Percentiles rank a stretch among this genome's conserved stretches.
These are phyloP conservation scores for Melanaphis sacchari DNA, from an alignment of 1,140 invertebrate genomes.

Conservation along the genomic window DNA sequence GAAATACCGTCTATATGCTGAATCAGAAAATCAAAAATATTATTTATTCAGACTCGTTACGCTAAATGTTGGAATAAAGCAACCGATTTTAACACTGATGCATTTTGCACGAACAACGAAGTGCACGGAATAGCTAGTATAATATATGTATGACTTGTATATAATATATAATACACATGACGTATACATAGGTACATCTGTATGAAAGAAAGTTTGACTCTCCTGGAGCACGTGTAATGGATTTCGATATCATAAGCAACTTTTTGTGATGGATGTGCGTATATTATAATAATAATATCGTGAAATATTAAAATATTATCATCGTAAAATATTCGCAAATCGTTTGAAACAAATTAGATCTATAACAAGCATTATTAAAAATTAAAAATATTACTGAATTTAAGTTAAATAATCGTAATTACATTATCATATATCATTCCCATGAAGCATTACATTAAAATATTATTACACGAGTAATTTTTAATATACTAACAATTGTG, in stretches of 20 bases:
- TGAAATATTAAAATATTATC: too few species aligned
- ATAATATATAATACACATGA: not conserved
- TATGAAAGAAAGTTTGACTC: not conserved
- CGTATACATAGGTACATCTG: not conserved
- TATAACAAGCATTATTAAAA: not conserved
- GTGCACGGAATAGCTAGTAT: not conserved
- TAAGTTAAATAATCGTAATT: too few species aligned
- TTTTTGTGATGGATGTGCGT: not conserved
- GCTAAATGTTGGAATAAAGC: too few species aligned
- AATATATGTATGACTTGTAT: not conserved
- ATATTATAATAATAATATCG: not conserved
- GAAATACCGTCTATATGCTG: too few species aligned
- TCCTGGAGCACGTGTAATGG: not conserved
- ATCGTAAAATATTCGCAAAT: not conserved
- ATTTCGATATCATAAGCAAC: not conserved
- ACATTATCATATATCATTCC: not conserved
- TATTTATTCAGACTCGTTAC: too few species aligned
- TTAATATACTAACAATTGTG: not conserved
- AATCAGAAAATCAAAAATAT: too few species aligned
- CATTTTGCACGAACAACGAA: too few species aligned
- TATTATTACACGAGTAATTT: not conserved
- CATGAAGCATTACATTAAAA: not conserved
- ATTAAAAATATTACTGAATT: not conserved
- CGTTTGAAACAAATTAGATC: not conserved
- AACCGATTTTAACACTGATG: too few species aligned